Conservation (phyloP, 2,888 invertebrate species). For the Hyppa rectilinea region DNA sequence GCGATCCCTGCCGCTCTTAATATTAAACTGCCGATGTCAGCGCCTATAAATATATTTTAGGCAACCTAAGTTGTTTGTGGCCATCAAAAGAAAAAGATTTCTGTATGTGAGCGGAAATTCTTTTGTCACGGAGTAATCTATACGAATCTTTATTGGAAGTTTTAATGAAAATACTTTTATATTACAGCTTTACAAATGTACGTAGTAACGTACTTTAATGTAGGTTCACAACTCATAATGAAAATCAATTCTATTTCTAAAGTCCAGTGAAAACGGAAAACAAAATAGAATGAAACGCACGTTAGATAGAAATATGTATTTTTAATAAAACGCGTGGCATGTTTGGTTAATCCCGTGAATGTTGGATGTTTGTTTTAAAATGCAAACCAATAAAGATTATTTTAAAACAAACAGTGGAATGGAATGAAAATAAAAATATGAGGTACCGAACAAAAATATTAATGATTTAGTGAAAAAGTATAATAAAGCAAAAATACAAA, state of each 20-base stretch:
- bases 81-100: constrained; percentile 47
- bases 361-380: constrained; percentile 37
- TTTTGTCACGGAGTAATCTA: constrained; percentile 49
- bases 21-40: constrained; percentile 42
- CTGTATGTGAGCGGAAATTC: constrained; percentile 41
- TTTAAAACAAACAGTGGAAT: constrained; percentile 15
- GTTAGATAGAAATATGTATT: not conserved
- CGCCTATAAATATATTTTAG: constrained; percentile 43
- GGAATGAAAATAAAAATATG: constrained; percentile 15
- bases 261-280: not conserved
- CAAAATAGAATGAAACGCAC: constrained; percentile 18
- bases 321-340: constrained; percentile 22
- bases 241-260: constrained; percentile 18
- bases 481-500: constrained; percentile 3
- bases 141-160: constrained; percentile 41
- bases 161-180: constrained; percentile 60
- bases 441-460: not conserved
- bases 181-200: constrained; percentile 33
- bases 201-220: constrained; percentile 3
- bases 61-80: constrained; percentile 38
- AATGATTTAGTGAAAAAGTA: not conserved
- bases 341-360: constrained; percentile 39
- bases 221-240: constrained; percentile 27
- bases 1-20: constrained; percentile 29
- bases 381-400: constrained; percentile 21